These are phyloP conservation scores for Nymphicus hollandicus DNA, from an alignment of 2,113 vertebrate species.

Conservation along the genomic window DNA sequence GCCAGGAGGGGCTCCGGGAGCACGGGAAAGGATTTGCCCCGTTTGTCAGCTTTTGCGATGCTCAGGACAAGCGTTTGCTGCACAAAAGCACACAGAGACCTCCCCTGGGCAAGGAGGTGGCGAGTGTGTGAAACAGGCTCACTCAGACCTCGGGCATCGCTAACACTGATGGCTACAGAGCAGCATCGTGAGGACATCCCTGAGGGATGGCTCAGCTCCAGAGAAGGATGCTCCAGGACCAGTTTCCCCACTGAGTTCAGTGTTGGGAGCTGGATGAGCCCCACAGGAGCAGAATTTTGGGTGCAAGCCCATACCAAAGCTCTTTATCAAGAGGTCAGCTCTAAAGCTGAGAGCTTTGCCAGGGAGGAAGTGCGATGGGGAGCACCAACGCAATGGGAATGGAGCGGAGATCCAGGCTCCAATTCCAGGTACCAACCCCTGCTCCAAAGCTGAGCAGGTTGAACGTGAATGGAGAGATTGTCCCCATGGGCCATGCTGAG, in stretches of 20 bases:
- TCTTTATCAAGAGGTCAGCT: neutral
- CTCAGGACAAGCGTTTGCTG: neutral
- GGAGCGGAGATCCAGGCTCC: neutral
- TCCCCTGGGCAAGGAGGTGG: neutral
- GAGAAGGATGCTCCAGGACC: neutral
- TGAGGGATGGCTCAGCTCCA: neutral
- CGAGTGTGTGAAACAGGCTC: rapidly evolving
- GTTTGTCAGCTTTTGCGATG: neutral
- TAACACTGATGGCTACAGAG: neutral
- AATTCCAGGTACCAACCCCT: neutral
- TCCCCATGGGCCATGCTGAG: neutral
- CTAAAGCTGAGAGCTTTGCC: neutral
- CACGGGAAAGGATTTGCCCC: neutral
- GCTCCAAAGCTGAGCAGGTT: neutral
- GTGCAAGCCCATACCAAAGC: neutral
- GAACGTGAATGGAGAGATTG: neutral
- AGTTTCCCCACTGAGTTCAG: neutral
- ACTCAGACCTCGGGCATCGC: neutral
- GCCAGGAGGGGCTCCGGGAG: rapidly evolving
- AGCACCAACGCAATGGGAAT: rapidly evolving
- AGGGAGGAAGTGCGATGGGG: neutral
- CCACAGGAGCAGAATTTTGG: neutral
- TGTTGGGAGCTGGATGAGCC: rapidly evolving
- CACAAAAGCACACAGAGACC: neutral
- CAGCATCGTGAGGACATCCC: neutral